Base-by-base conservation (phyloP, 53 echinoderm and acorn worm genomes). In the Patiria pectinifera region DNA sequence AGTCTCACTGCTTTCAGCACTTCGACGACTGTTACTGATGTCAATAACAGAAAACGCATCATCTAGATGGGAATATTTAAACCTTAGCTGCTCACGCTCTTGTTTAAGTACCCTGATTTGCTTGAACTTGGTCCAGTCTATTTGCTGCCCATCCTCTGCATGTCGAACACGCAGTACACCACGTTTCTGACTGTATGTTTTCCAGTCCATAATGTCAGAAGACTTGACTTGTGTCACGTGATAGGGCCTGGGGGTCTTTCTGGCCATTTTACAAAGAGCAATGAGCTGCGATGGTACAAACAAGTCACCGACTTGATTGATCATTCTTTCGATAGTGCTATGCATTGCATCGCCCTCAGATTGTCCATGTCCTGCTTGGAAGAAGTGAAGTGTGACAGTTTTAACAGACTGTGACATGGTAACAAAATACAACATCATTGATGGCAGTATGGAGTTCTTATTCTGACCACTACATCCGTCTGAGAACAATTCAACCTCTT, bases 381-480 rank as follows among this genome's bases (percentile, higher is more conserved):
- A 93, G 59, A 47, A 90, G 21, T 90, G 69, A 8, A 90, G 45
- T 4, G 87, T 89, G 1, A 93, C 77, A 46, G 4, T 60, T 14
- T 76, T 13, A 10, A 93, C 62, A 58, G 93, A 53, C 70, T 53
- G 21, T 15, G 82, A 88, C 21, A n/a, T 43, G 58, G n/a, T 44
- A 18, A 93, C 25, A n/a, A 82, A 83, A 5, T 82, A 71, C 25
- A 89, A 18, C 13, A 89, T 3, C 89, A 93, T 93, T 14, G 59
- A 13, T 82, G 93, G 84, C 18, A 89, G 15, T 3, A 93, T 89
- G 0, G 75, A 88, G 11, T 93, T 93, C 14, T 83, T 93, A 21
- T 93, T 93, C 19, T 93, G 88, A 2, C 93, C 93, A 16, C 14
- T 2, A 71, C 93, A 89, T 11, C 93, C 93, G 71, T 84, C 93